Evolutionary conservation across 2,797 vertebrate species (phyloP).

Genomic region (Manis pentadactyla): DNA sequence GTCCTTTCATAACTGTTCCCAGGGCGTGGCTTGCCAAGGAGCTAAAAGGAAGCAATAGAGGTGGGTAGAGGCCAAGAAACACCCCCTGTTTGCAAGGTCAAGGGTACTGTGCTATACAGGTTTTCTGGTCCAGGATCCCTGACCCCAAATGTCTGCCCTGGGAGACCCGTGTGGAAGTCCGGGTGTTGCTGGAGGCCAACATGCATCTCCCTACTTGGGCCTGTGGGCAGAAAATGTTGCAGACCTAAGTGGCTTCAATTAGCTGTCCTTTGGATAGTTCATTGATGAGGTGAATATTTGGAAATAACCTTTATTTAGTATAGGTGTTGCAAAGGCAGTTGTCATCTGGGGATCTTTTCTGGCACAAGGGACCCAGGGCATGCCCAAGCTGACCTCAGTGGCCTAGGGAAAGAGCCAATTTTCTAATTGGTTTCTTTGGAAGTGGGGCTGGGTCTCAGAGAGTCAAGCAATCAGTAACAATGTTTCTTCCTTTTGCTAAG

Average conservation of each 20-base stretch:
- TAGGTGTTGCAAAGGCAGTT: not conserved
- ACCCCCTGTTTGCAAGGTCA: not conserved
- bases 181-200: not conserved
- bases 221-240: not conserved
- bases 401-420: not conserved
- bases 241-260: conserved; percentile 41
- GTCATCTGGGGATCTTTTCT: conserved; percentile 40
- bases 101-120: not conserved
- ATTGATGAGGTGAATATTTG: conserved; percentile 34
- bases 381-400: not conserved
- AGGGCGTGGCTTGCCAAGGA: not conserved
- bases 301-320: conserved; percentile 25
- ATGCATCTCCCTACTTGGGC: not conserved
- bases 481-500: not conserved
- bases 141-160: not conserved
- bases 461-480: not conserved
- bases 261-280: conserved; percentile 55
- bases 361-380: not conserved
- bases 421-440: not conserved
- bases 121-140: not conserved
- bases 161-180: not conserved
- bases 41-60: not conserved
- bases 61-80: not conserved
- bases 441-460: not conserved
- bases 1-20: not conserved